Conservation (phyloP, 1,140 invertebrate genomes). For the Halictus rubicundus region DNA sequence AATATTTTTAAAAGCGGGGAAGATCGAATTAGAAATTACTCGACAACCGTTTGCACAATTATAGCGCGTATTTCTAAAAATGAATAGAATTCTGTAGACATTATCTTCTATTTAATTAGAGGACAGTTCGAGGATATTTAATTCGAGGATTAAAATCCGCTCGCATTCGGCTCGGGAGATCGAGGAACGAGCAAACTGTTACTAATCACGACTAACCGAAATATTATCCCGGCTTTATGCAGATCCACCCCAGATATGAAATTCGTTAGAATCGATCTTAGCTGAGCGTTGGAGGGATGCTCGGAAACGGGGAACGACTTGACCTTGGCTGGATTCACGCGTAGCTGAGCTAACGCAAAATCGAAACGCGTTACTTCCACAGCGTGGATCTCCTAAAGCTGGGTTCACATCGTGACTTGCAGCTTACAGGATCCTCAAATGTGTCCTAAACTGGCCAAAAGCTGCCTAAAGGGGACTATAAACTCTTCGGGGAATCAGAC, state of each 20-base stretch:
- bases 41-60: no score
- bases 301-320: slow-evolving; percentile 77
- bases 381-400: slow-evolving; percentile 79
- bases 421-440: slow-evolving; percentile 41
- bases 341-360: slow-evolving; percentile 81
- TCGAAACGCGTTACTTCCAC: slow-evolving; percentile 81
- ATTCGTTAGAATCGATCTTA: slow-evolving; percentile 69
- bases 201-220: slow-evolving; percentile 37
- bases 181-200: not conserved
- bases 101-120: no score
- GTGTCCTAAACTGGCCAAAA: not conserved
- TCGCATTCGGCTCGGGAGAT: no score
- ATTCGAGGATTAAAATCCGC: no score
- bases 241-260: slow-evolving; percentile 60
- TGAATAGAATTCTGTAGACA: no score
- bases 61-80: no score
- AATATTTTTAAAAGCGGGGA: no score
- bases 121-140: no score
- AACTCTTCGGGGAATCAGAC: not conserved
- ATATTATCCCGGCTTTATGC: slow-evolving; percentile 45
- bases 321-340: slow-evolving; percentile 81
- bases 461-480: not conserved
- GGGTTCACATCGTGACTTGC: slow-evolving; percentile 75
- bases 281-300: slow-evolving; percentile 65
- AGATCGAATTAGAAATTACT: no score